Evolutionary conservation across 1,140 invertebrate species (phyloP), one percentile per base, ranked within the genome.

Genomic region (Drosophila asahinai): DNA sequence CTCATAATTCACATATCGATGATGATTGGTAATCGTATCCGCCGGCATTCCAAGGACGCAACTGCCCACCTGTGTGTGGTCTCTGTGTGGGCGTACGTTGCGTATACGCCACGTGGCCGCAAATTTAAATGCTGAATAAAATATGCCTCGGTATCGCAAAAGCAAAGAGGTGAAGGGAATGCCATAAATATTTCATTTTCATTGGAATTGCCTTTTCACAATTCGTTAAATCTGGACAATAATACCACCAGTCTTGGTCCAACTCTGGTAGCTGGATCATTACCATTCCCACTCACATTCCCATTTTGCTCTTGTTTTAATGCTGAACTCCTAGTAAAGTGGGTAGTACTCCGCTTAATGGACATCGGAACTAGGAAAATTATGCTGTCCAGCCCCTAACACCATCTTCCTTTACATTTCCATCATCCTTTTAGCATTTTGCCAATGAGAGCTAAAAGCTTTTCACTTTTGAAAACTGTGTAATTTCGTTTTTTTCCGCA

Each of bases 171-270:
- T 33, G 8, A 7, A 9, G 57, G 57, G 19, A 12, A 59, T 60
- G 64, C 64, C 64, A 61, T 67, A 49, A 60, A 67, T 67, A 67
- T 61, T 67, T 67, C 57, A 61, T 67, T 49, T 67, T 67, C 65
- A 61, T 67, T 61, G 33, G 47, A 68, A 61, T 68, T 68, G 65
- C 58, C 65, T 68, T 68, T 62, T 61, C 65, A 51, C 58, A 68
- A 61, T 62, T 68, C 65, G 58, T 68, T 51, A 61, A 61, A 51
- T 68, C 65, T 36, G 9, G 27, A 30, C 27, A 36, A 36, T 36
- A 36, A 36, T 11, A 8, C 33, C 9, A 8, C 9, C 9, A 8
- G 33, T 36, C 33, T 36, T 36, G 1, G 8, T 33, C 30, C 9
- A 33, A 22, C 19, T 22, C 19, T 22, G 19, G 1, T 2, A 1